A percentile compares a stretch with the other conserved stretches of the same genome.
These are phyloP conservation scores for Spheniscus mendiculus DNA, from an alignment of 2,113 vertebrate species.

Conservation along the genomic window DNA sequence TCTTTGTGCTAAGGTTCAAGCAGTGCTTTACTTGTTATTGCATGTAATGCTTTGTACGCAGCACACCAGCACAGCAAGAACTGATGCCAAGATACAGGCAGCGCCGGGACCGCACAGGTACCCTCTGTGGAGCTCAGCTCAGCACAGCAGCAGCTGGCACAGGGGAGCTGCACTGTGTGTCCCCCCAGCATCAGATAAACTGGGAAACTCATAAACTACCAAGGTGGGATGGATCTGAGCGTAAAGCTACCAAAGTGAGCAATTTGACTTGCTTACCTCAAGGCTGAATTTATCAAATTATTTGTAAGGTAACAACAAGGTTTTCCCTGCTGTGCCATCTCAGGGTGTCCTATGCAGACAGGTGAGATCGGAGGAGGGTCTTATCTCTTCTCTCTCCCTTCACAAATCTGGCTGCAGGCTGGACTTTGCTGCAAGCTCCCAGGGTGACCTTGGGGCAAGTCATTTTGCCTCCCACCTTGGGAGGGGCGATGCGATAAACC, in stretches of 20 bases:
- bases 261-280: background rate
- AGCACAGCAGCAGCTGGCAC: background rate
- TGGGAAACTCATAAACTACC: background rate
- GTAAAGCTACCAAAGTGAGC: background rate
- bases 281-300: background rate
- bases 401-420: background rate
- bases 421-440: background rate
- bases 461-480: background rate
- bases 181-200: background rate
- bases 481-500: background rate
- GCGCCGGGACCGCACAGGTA: background rate
- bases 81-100: background rate
- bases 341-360: background rate
- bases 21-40: background rate
- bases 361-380: background rate
- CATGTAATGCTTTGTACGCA: background rate
- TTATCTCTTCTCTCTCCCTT: background rate
- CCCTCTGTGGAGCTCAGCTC: background rate
- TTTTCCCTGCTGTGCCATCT: background rate
- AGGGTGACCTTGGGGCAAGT: background rate
- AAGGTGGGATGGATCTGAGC: background rate
- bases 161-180: background rate
- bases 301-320: background rate
- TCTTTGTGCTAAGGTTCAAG: constrained; percentile 48
- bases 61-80: background rate